Base-by-base conservation (phyloP, 2,113 vertebrate genomes). In the Xyliphius kryptos region DNA sequence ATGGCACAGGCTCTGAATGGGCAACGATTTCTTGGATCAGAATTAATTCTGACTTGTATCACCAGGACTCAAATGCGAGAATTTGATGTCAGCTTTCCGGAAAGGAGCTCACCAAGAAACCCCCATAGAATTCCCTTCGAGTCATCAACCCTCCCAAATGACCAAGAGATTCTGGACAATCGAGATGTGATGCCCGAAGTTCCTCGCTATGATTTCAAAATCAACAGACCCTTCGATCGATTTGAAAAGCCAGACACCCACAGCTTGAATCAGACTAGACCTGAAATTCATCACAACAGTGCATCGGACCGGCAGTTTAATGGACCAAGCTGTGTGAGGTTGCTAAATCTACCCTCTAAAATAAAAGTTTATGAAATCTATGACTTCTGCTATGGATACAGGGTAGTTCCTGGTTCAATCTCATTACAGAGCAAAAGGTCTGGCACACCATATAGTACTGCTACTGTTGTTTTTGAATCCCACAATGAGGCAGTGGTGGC, bases 361-460 rank as follows among this genome's bases (percentile, higher is more conserved):
- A 91, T 95, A 63, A 89, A 80, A 75, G 85, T 81, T 44, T 88
- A 93, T 68, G 96, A 98, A 82, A 92, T 98, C 75, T 85, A 95
- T 81, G 94, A 97, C 76, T 98, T 98, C 83, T 97, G 96, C 74
- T 91, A 95, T 72, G 95, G 93, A 55, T 99, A 95, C 78, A 86
- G 81, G 75, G 80, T 98, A 32, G 89, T 98, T 71, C 91, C 92
- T 0, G 93, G 91, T 66, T 97, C 95, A 26, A 88, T 96, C 47
- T 90, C 89, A 21, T 77, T 97, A 70, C 90, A 90, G 72, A 91
- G 88, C 67, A 88, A 91, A 4, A 88, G 86, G 50, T 81, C 82
- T 37, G 92, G 92, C 69, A 80, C 86, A 67, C 81, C 89, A 46
- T 89, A 82, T 40, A 91, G 94, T 61, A 86, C 90, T 67, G 94